Evolutionary conservation across 30 jellyfish, hydroid and myxozoan genomes (phyloP).

Genomic region (Rhopilema esculentum): DNA sequence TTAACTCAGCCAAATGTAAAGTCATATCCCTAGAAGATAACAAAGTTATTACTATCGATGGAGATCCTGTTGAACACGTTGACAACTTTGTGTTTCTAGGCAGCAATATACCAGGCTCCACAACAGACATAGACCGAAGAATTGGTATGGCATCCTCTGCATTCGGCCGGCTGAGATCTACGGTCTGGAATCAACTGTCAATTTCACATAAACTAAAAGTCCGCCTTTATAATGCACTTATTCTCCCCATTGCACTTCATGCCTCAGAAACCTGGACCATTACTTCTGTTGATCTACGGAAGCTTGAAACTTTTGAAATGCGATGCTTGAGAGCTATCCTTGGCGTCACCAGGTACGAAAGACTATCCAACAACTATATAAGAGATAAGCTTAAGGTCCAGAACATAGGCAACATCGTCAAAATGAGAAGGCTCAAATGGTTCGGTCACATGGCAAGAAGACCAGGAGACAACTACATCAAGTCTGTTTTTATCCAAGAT

Average conservation of each 20-base stretch:
- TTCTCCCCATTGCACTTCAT: constrained; percentile 50
- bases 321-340: constrained; percentile 16
- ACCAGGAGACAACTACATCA: constrained; percentile 1
- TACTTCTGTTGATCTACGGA: not conserved
- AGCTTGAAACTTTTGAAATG: constrained; percentile 21
- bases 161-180: constrained; percentile 45
- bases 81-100: constrained; percentile 58
- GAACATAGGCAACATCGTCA: not conserved
- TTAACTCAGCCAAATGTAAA: constrained; percentile 54
- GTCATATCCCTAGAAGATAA: constrained; percentile 28
- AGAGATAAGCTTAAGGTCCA: not conserved
- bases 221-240: constrained; percentile 46
- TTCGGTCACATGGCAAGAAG: constrained; percentile 26
- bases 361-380: not conserved
- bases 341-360: constrained; percentile 3
- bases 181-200: constrained; percentile 16
- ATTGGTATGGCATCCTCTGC: constrained; percentile 41
- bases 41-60: constrained; percentile 24
- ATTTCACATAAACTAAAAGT: constrained; percentile 12
- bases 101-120: constrained; percentile 19
- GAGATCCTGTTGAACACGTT: constrained; percentile 43
- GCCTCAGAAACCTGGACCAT: constrained; percentile 63
- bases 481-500: not conserved
- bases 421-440: constrained; percentile 20
- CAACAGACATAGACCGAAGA: constrained; percentile 26